A percentile compares a stretch with the other conserved stretches of the same genome.
Evolutionary conservation across 2,797 vertebrate genomes (phyloP).

Genomic region (Hippopotamyrus pictus): DNA sequence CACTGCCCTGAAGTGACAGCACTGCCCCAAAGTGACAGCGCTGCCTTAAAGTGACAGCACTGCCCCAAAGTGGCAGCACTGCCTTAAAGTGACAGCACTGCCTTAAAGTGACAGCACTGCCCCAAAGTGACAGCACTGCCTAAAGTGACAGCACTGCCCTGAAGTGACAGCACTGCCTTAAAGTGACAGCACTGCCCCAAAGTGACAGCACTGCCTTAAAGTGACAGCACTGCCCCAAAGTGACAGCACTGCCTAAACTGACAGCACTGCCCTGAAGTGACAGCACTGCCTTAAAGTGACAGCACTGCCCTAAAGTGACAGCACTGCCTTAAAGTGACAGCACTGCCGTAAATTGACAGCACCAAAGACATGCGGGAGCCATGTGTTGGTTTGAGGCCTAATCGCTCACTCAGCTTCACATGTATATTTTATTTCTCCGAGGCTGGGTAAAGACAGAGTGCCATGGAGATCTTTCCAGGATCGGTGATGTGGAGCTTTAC

Average conservation of each 20-base stretch:
- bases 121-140: background rate
- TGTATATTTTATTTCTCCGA: background rate
- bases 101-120: background rate
- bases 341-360: background rate
- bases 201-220: background rate
- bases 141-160: background rate
- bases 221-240: background rate
- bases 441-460: background rate
- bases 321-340: background rate
- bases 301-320: background rate
- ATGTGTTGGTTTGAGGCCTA: background rate
- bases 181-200: too few relatives aligned
- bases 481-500: background rate
- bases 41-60: too few relatives aligned
- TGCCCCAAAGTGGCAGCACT: too few relatives aligned
- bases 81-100: too few relatives aligned
- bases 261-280: background rate
- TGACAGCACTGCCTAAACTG: background rate
- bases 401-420: background rate
- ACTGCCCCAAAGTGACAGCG: too few relatives aligned
- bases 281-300: background rate
- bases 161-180: background rate
- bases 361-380: slow-evolving; percentile 4
- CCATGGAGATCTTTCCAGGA: background rate
- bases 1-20: too few relatives aligned